Conservation (phyloP, 2,113 vertebrate genomes). For the Piprites chloris region DNA sequence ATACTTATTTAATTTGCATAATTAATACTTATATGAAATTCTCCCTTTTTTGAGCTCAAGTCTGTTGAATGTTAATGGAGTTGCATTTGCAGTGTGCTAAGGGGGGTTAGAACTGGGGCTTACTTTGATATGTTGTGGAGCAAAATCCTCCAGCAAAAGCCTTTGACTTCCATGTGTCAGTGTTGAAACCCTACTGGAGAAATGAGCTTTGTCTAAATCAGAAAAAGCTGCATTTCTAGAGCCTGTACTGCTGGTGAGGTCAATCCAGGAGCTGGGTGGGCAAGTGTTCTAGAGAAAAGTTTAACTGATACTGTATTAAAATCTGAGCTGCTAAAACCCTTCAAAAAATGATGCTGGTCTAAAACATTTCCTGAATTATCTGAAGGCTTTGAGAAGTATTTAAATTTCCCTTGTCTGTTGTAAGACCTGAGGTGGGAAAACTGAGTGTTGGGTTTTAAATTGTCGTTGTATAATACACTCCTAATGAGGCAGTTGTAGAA, state of each 20-base stretch:
- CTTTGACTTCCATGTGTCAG: background rate
- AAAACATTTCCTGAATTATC: background rate
- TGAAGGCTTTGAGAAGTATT: background rate
- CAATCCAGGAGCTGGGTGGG: background rate
- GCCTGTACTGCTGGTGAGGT: background rate
- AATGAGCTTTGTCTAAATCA: background rate
- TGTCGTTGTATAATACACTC: accelerated
- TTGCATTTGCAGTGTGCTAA: background rate
- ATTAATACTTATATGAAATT: background rate
- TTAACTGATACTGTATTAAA: background rate
- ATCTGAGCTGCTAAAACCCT: background rate
- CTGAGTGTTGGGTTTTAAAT: background rate
- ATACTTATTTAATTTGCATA: background rate
- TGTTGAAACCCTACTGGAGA: background rate
- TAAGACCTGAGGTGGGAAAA: background rate
- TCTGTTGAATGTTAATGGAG: background rate
- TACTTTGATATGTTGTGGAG: background rate
- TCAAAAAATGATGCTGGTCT: background rate
- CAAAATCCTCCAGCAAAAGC: background rate
- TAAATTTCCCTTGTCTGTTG: background rate
- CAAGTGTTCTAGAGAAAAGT: background rate
- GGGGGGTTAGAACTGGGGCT: background rate
- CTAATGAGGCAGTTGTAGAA: background rate
- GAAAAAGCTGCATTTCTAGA: background rate
- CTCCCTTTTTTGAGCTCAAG: background rate